Conservation (phyloP, 2,888 invertebrate species). For the Leptodirus hochenwartii region DNA sequence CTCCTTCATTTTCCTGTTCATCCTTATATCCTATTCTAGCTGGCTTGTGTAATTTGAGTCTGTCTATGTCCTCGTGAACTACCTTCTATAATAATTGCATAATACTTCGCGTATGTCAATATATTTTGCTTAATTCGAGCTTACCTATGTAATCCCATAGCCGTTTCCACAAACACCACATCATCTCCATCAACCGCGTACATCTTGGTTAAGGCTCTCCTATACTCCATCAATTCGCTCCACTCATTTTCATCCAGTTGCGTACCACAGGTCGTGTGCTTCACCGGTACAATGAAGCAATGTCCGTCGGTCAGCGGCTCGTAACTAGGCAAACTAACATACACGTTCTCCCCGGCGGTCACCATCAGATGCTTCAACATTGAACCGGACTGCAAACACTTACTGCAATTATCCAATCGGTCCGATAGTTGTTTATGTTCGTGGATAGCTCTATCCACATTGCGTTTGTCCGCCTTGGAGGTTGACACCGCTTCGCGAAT, state of each 20-base stretch:
- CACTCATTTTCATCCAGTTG: slow-evolving; percentile 88
- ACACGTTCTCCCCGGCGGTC: slow-evolving; percentile 64
- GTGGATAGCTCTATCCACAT: slow-evolving; percentile 45
- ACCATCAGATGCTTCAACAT: slow-evolving; percentile 75
- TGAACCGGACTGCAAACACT: slow-evolving; percentile 64
- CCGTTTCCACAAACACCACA: slow-evolving; percentile 82
- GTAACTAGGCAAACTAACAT: slow-evolving; percentile 62
- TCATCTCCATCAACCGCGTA: slow-evolving; percentile 56
- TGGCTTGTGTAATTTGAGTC: too few relatives aligned
- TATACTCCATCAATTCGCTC: slow-evolving; percentile 67
- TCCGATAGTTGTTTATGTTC: slow-evolving; percentile 52
- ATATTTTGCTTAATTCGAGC: slow-evolving; percentile 45
- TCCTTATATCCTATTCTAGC: too few relatives aligned
- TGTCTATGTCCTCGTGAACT: too few relatives aligned
- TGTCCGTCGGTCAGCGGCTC: slow-evolving; percentile 72
- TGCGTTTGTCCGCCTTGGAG: slow-evolving; percentile 39
- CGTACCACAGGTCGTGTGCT: slow-evolving; percentile 64
- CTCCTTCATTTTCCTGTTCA: too few relatives aligned
- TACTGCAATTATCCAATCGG: slow-evolving; percentile 61
- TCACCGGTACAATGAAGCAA: slow-evolving; percentile 68
- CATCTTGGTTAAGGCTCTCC: slow-evolving; percentile 59
- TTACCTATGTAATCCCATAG: too few relatives aligned
- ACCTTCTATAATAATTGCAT: too few relatives aligned
- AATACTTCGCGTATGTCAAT: too few relatives aligned
- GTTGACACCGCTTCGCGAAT: slow-evolving; percentile 47